Evolutionary conservation across 2,797 vertebrate genomes (phyloP).

Genomic region (Pangasius macronema): DNA sequence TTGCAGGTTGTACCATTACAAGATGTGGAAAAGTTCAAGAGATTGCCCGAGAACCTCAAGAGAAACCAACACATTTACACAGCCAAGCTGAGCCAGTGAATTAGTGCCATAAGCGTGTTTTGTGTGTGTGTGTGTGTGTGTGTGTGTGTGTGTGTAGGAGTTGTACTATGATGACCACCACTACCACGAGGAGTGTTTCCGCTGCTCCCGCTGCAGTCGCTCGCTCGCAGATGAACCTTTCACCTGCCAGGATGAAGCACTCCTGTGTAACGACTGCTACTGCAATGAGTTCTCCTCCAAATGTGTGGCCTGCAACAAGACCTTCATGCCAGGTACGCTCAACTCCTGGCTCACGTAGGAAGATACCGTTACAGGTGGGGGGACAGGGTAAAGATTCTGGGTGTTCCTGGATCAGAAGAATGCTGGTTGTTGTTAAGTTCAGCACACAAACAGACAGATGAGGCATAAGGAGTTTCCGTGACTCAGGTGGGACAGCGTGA

Average conservation of each 20-base stretch:
- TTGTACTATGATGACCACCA: conserved; percentile 95
- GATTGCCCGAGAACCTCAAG: not conserved
- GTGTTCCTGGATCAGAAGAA: not conserved
- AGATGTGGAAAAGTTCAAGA: not conserved
- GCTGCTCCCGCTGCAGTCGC: conserved; percentile 91
- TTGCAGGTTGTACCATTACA: not conserved
- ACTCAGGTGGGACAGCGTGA: conserved; percentile 59
- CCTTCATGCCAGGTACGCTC: conserved; percentile 90
- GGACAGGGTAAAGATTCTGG: not conserved
- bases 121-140: conserved; percentile 10
- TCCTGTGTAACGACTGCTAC: conserved; percentile 97
- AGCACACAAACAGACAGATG: not conserved
- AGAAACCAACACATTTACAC: not conserved
- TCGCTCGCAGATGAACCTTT: conserved; percentile 92
- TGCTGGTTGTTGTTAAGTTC: not conserved
- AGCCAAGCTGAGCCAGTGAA: not conserved
- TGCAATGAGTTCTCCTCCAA: conserved; percentile 96
- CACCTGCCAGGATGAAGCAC: conserved; percentile 89
- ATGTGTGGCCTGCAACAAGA: conserved; percentile 91
- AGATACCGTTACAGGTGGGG: not conserved
- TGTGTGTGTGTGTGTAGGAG: conserved; percentile 75
- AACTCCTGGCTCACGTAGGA: not conserved
- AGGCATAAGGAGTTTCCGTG: not conserved
- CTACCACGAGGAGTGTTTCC: conserved; percentile 96
- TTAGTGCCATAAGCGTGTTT: not conserved